These are phyloP conservation scores for Falco biarmicus DNA, from an alignment of 2,797 vertebrate genomes.

Conservation along the genomic window DNA sequence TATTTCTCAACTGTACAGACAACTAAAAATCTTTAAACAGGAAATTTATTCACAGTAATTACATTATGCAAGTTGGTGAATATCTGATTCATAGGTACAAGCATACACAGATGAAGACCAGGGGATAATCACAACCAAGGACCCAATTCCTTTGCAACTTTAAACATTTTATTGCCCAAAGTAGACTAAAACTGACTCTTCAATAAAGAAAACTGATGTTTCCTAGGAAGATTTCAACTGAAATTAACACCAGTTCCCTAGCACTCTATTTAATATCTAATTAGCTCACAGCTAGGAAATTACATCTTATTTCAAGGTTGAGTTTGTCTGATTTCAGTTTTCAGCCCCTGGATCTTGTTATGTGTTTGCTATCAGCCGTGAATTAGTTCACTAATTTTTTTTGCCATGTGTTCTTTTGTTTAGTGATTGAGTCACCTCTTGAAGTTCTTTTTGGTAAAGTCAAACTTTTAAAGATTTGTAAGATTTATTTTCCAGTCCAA, in stretches of 20 bases:
- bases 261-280: not conserved
- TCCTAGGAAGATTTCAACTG: not conserved
- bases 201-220: not conserved
- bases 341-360: not conserved
- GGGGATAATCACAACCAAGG: not conserved
- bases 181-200: not conserved
- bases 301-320: not conserved
- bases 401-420: not conserved
- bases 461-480: not conserved
- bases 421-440: not conserved
- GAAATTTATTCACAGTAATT: not conserved
- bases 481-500: not conserved
- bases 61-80: not conserved
- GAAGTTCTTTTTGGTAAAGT: not conserved
- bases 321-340: conserved; percentile 30
- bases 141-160: not conserved
- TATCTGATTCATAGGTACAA: not conserved
- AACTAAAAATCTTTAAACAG: not conserved
- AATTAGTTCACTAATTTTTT: not conserved
- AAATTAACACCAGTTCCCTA: not conserved
- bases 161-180: not conserved
- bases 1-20: not conserved
- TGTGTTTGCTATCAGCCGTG: not conserved
- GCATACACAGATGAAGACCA: not conserved
- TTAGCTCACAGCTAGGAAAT: not conserved